These are phyloP conservation scores for Halcyon malimbica DNA, from an alignment of 2,113 vertebrate species.

Conservation along the genomic window DNA sequence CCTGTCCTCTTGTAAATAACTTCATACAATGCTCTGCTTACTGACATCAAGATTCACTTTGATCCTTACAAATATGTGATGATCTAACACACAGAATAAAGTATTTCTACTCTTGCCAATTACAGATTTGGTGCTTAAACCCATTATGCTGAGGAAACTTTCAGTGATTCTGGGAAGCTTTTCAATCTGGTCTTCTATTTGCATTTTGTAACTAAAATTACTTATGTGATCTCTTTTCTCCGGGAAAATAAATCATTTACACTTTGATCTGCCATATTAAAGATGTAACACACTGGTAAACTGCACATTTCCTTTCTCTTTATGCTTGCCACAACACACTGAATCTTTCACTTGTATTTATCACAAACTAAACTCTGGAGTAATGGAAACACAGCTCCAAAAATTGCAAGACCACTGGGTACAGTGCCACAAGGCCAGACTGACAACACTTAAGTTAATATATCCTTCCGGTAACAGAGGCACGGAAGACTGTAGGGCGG, in stretches of 20 bases:
- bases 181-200: background rate
- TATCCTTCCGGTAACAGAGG: background rate
- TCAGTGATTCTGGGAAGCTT: background rate
- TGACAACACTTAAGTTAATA: background rate
- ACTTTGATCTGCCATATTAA: background rate
- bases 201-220: background rate
- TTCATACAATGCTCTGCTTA: background rate
- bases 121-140: background rate
- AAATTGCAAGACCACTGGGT: background rate
- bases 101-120: background rate
- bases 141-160: background rate
- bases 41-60: background rate
- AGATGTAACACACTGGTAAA: background rate
- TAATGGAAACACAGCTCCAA: background rate
- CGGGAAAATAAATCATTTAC: background rate
- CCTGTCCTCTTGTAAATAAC: background rate
- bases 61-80: background rate
- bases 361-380: background rate
- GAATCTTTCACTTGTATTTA: background rate
- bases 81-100: background rate
- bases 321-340: background rate
- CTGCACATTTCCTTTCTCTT: background rate
- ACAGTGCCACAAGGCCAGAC: background rate
- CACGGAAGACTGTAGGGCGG: background rate
- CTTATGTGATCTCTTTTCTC: background rate